Evolutionary conservation across 2,113 vertebrate species (phyloP).

Genomic region (Poeciliopsis retropinna): DNA sequence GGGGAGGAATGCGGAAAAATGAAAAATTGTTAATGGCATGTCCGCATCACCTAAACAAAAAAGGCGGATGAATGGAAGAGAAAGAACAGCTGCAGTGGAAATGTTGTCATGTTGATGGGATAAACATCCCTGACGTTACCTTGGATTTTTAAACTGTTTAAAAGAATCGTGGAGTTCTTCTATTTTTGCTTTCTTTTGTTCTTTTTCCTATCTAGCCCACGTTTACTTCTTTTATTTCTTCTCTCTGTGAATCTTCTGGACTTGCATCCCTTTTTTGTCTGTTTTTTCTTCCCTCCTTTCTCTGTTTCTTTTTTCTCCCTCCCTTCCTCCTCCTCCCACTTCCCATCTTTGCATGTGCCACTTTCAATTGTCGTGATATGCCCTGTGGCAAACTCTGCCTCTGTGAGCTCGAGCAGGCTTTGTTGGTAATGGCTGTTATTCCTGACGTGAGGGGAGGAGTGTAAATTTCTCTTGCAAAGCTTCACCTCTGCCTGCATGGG

Average conservation of each 20-base stretch:
- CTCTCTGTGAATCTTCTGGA: constrained; percentile 59
- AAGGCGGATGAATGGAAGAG: constrained; percentile 9
- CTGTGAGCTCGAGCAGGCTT: constrained; percentile 77
- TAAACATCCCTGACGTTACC: constrained; percentile 38
- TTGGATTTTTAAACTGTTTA: constrained; percentile 50
- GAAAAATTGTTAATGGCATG: constrained; percentile 44
- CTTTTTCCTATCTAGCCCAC: constrained; percentile 54
- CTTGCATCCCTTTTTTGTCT: constrained; percentile 47
- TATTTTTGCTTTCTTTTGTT: constrained; percentile 61
- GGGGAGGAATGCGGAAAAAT: background rate
- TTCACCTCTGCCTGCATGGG: constrained; percentile 52
- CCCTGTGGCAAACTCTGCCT: constrained; percentile 78
- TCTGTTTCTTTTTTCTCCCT: constrained; percentile 28
- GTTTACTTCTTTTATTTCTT: constrained; percentile 68
- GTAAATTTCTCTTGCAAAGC: constrained; percentile 73
- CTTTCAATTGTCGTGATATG: constrained; percentile 82
- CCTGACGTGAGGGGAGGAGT: constrained; percentile 74
- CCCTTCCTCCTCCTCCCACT: constrained; percentile 53
- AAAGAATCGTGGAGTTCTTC: constrained; percentile 57
- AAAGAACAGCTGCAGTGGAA: constrained; percentile 42
- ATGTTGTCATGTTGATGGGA: constrained; percentile 45
- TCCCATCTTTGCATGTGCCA: constrained; percentile 83
- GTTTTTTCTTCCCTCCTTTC: constrained; percentile 27
- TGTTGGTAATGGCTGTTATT: constrained; percentile 80
- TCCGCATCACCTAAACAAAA: constrained; percentile 52